These are phyloP conservation scores for Chrysopa pallens DNA, from an alignment of 1,140 invertebrate species.

Conservation along the genomic window DNA sequence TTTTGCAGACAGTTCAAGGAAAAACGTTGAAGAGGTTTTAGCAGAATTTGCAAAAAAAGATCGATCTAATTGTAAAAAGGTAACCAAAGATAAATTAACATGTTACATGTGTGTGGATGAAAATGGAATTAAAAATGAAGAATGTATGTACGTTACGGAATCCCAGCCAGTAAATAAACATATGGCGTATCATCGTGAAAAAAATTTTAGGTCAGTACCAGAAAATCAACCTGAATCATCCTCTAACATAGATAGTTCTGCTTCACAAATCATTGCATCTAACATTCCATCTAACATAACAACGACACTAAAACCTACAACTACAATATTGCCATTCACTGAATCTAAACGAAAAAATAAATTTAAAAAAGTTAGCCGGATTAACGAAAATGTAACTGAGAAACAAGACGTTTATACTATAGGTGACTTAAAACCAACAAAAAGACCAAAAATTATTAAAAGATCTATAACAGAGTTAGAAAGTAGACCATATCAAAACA, in stretches of 20 bases:
- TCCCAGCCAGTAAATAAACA: slow-evolving; percentile 34
- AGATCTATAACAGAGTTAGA: background rate
- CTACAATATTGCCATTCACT: background rate
- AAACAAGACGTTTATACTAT: background rate
- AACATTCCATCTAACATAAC: too few species aligned
- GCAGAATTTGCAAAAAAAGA: slow-evolving; percentile 50
- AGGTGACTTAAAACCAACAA: background rate
- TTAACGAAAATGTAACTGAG: background rate
- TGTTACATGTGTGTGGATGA: slow-evolving; percentile 50
- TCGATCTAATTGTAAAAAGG: slow-evolving; percentile 46
- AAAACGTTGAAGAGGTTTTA: slow-evolving; percentile 46
- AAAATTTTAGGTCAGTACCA: slow-evolving; percentile 29
- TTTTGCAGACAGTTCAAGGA: slow-evolving; percentile 28
- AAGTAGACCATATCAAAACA: background rate
- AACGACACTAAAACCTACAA: background rate
- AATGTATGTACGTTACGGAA: slow-evolving; percentile 53
- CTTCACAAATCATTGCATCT: background rate
- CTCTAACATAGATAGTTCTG: background rate
- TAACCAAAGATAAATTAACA: slow-evolving; percentile 49
- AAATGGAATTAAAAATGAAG: slow-evolving; percentile 45
- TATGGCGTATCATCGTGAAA: slow-evolving; percentile 32
- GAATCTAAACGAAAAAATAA: background rate
- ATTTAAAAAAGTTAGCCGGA: background rate
- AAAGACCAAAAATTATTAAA: background rate
- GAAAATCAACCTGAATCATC: slow-evolving; percentile 4